These are phyloP conservation scores for Artemia franciscana DNA, from an alignment of 1,140 invertebrate species.

Conservation along the genomic window DNA sequence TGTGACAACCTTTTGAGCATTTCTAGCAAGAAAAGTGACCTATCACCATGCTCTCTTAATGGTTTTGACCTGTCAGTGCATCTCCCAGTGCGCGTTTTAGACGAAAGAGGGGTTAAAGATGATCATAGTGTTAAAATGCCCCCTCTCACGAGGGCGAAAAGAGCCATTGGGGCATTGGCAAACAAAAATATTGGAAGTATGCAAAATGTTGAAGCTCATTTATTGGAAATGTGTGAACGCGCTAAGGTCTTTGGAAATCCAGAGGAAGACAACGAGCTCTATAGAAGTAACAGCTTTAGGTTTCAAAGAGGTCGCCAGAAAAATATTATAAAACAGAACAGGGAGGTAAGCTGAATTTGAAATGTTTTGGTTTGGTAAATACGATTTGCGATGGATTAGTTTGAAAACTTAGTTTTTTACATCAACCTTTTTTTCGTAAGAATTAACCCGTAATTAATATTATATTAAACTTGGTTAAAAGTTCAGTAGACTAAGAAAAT, in stretches of 20 bases:
- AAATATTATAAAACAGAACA: background rate
- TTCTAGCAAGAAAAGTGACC: background rate
- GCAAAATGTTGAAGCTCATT: background rate
- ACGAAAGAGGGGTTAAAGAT: no score
- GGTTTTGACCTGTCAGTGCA: background rate
- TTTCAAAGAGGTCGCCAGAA: background rate
- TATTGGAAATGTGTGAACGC: background rate
- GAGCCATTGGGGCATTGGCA: background rate
- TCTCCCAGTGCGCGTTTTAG: background rate
- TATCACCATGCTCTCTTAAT: background rate
- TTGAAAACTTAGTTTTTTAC: no score
- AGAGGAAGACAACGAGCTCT: background rate
- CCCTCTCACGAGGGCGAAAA: background rate
- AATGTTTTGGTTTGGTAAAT: no score
- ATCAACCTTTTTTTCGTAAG: no score
- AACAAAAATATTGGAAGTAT: background rate
- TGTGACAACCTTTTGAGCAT: background rate
- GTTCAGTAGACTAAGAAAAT: no score
- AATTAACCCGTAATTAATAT: no score
- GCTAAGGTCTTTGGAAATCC: background rate
- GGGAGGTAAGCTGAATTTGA: background rate
- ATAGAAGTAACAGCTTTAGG: background rate
- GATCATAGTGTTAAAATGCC: background rate
- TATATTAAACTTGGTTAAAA: no score
- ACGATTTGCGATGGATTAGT: no score